Conservation (phyloP, 2,113 vertebrate genomes). For the Pimephales promelas region DNA sequence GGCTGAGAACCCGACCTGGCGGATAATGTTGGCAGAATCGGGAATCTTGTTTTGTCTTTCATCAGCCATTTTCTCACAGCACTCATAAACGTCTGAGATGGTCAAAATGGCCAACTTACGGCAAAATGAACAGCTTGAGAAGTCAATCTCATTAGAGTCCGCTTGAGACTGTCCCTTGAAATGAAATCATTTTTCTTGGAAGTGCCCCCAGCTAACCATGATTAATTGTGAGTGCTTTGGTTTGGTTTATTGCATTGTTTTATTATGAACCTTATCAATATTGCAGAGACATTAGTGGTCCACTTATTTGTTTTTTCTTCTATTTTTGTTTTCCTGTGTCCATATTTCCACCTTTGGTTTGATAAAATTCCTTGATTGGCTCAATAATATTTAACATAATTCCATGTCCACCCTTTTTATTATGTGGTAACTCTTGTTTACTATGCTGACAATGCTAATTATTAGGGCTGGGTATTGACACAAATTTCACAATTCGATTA, state of each 20-base stretch:
- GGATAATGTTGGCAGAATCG: conserved; percentile 11
- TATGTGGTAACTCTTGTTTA: conserved; percentile 22
- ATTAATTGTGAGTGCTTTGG: conserved; percentile 71
- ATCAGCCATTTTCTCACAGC: conserved; percentile 29
- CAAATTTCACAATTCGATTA: too few species aligned
- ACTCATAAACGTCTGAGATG: conserved; percentile 50
- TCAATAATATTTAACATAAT: conserved; percentile 50
- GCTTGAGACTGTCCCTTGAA: conserved; percentile 63
- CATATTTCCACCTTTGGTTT: conserved; percentile 48
- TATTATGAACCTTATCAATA: conserved; percentile 62
- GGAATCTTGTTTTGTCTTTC: conserved; percentile 35
- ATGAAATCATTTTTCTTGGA: conserved; percentile 71
- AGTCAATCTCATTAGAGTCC: conserved; percentile 68
- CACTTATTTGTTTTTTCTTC: conserved; percentile 4
- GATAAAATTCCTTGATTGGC: conserved; percentile 41
- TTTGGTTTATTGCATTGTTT: conserved; percentile 66
- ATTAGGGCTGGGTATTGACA: too few species aligned
- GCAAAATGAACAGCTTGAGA: conserved; percentile 55
- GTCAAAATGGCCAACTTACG: conserved; percentile 60
- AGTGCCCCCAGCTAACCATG: conserved; percentile 64
- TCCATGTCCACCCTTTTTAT: conserved; percentile 50
- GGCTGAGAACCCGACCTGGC: conserved; percentile 38
- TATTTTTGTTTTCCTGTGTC: conserved; percentile 14
- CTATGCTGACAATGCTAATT: neutral
- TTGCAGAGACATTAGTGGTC: conserved; percentile 52